Evolutionary conservation across 2,113 vertebrate genomes (phyloP).

Genomic region (Oceanites oceanicus): DNA sequence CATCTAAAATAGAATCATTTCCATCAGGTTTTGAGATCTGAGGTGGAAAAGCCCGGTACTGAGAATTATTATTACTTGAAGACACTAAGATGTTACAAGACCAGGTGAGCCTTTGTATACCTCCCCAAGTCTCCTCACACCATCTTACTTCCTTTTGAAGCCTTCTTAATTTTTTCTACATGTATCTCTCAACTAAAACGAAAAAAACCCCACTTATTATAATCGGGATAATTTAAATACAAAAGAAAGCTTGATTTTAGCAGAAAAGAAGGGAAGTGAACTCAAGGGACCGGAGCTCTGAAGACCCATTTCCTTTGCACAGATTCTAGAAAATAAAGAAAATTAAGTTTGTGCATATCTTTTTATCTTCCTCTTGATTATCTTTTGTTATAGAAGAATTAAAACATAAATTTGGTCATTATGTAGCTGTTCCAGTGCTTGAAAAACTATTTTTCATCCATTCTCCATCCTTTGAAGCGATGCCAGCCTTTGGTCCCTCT

Average conservation of each 20-base stretch:
- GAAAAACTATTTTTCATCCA: not conserved
- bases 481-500: not conserved
- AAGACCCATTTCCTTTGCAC: not conserved
- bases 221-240: not conserved
- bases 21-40: not conserved
- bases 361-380: not conserved
- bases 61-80: not conserved
- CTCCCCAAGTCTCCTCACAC: not conserved
- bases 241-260: not conserved
- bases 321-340: not conserved
- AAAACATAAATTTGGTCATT: not conserved
- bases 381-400: not conserved
- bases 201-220: not conserved
- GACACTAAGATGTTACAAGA: not conserved
- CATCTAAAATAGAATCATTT: not conserved
- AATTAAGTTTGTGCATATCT: not conserved
- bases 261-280: not conserved
- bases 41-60: not conserved
- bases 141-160: not conserved
- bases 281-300: not conserved
- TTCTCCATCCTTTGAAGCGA: not conserved
- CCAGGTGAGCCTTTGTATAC: not conserved
- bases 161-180: not conserved
- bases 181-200: not conserved
- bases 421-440: not conserved